phyloP scores from a whole-genome alignment of 2,113 vertebrate genomes.

The Mungos mungo region DNA sequence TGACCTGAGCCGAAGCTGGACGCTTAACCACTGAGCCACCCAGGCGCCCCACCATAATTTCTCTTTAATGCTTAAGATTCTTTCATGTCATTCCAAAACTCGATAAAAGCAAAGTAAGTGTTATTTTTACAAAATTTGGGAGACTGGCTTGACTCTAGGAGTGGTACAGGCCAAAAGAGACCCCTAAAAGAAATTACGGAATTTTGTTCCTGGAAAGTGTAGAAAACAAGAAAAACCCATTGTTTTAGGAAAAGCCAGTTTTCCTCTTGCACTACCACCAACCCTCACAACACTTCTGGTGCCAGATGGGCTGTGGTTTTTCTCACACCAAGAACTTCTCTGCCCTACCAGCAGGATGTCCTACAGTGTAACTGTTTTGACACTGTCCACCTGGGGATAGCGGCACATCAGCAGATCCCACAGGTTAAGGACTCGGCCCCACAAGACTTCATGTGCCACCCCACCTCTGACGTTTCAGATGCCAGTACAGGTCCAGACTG shows the following conservation, averaged over 20 bases:
- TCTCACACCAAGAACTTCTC: background rate
- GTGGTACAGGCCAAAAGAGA: background rate
- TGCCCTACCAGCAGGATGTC: background rate
- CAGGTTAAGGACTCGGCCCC: background rate
- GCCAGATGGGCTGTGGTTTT: background rate
- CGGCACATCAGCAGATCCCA: background rate
- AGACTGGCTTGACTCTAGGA: background rate
- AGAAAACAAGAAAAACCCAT: background rate
- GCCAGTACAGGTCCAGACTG: background rate
- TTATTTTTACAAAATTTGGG: background rate
- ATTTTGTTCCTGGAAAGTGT: background rate
- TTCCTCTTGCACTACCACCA: background rate
- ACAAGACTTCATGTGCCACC: background rate
- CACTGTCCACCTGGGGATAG: background rate
- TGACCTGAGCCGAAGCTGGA: too few species aligned
- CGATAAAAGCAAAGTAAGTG: background rate
- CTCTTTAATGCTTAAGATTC: background rate
- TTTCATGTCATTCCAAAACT: background rate
- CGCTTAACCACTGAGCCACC: too few species aligned
- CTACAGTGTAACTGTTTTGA: background rate
- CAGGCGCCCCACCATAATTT: background rate
- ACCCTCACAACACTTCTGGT: background rate
- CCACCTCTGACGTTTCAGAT: background rate
- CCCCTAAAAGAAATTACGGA: background rate
- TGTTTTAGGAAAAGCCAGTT: background rate